Conservation (phyloP, 2,888 invertebrate genomes). For the Calephelis perditalis region DNA sequence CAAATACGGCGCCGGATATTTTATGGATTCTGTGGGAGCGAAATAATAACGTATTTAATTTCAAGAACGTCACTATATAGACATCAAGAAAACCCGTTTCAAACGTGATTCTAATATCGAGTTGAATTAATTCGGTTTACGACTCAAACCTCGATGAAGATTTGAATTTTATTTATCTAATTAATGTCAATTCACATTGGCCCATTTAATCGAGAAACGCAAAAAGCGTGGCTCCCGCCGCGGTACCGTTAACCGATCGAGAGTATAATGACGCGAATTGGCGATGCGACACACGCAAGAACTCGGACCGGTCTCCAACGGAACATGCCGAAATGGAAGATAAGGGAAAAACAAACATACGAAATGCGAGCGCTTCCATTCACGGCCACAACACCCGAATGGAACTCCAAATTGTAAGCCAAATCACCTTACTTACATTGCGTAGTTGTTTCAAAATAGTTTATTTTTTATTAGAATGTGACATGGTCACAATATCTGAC, state of each 20-base stretch:
- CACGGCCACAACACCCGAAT: slow-evolving; percentile 44
- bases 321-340: slow-evolving; percentile 54
- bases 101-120: slow-evolving; percentile 67
- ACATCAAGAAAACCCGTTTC: slow-evolving; percentile 65
- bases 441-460: not conserved
- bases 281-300: slow-evolving; percentile 61
- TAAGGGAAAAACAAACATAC: slow-evolving; percentile 58
- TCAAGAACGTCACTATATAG: slow-evolving; percentile 58
- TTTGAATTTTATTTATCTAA: slow-evolving; percentile 61
- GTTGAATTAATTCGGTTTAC: slow-evolving; percentile 56
- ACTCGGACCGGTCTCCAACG: slow-evolving; percentile 53
- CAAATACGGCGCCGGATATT: slow-evolving; percentile 52
- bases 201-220: slow-evolving; percentile 53
- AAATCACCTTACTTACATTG: slow-evolving; percentile 2
- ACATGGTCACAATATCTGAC: no score
- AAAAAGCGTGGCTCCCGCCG: slow-evolving; percentile 55
- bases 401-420: not conserved
- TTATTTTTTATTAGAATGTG: no score
- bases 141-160: slow-evolving; percentile 43
- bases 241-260: slow-evolving; percentile 53
- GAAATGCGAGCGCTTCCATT: slow-evolving; percentile 52
- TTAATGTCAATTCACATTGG: slow-evolving; percentile 57
- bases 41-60: slow-evolving; percentile 55
- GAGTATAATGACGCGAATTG: slow-evolving; percentile 56
- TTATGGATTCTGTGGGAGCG: slow-evolving; percentile 64